Conservation (phyloP, 2,888 invertebrate species). For the Cryptocheilus praepositus region DNA sequence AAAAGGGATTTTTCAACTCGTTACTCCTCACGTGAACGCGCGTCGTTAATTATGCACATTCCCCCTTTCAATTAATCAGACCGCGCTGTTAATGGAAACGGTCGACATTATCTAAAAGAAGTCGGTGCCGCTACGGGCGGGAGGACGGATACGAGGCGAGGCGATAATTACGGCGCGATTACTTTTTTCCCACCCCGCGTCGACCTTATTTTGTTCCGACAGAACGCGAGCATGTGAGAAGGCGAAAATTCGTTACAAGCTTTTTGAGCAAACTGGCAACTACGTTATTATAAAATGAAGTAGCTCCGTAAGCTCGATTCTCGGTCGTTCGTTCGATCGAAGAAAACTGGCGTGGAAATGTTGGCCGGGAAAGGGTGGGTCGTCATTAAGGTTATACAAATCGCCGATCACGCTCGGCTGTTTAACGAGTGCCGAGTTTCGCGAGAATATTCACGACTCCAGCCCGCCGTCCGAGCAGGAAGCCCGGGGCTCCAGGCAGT, state of each 20-base stretch:
- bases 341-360: conserved; percentile 14
- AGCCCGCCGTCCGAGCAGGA: conserved; percentile 29
- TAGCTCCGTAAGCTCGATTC: conserved; percentile 33
- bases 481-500: conserved; percentile 40
- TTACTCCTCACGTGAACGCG: too few relatives aligned
- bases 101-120: too few relatives aligned
- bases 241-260: conserved; percentile 34
- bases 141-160: too few relatives aligned
- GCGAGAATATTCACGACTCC: conserved; percentile 49
- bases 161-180: too few relatives aligned
- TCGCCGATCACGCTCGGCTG: conserved; percentile 58
- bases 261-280: conserved; percentile 38
- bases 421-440: conserved; percentile 56
- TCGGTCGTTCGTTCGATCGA: conserved; percentile 32
- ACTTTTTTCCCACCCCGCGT: too few relatives aligned
- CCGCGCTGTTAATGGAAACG: too few relatives aligned
- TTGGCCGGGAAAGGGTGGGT: conserved; percentile 5
- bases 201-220: too few relatives aligned
- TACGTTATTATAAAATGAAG: conserved; percentile 52
- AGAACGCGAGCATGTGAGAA: conserved; percentile 11
- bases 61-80: too few relatives aligned
- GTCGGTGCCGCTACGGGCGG: too few relatives aligned
- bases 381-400: conserved; percentile 64
- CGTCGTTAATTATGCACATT: too few relatives aligned
- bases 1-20: too few relatives aligned